phyloP scores from a whole-genome alignment of 2,113 vertebrate species.

The Hypomesus transpacificus region DNA sequence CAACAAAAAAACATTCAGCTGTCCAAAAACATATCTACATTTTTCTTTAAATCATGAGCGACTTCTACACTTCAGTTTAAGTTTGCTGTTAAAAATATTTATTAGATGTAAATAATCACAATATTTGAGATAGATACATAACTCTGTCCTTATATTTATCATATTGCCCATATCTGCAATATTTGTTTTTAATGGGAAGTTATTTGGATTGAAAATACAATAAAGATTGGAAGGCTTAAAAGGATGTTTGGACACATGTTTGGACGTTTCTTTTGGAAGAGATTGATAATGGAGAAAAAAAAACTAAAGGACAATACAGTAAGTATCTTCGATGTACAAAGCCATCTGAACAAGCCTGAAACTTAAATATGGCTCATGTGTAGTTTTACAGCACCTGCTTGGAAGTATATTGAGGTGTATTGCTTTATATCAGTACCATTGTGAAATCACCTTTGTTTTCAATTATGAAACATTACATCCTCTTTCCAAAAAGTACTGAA shows the following conservation, averaged over 20 bases:
- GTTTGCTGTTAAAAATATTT: slow-evolving; percentile 25
- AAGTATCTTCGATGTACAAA: too few species aligned
- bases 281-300: not conserved
- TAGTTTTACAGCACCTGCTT: too few species aligned
- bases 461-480: too few species aligned
- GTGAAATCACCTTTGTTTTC: too few species aligned
- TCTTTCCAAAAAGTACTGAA: too few species aligned
- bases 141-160: slow-evolving; percentile 70
- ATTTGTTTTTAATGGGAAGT: slow-evolving; percentile 65
- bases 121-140: slow-evolving; percentile 68
- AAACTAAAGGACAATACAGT: not conserved
- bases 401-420: too few species aligned
- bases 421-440: too few species aligned
- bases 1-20: slow-evolving; percentile 14
- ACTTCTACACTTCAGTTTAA: slow-evolving; percentile 23
- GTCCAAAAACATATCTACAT: slow-evolving; percentile 18
- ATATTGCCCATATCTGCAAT: slow-evolving; percentile 62
- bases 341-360: too few species aligned
- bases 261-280: slow-evolving; percentile 20
- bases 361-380: too few species aligned
- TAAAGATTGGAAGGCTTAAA: slow-evolving; percentile 68
- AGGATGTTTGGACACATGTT: slow-evolving; percentile 30
- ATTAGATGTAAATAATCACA: slow-evolving; percentile 67
- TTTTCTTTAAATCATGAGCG: slow-evolving; percentile 20
- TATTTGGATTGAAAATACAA: slow-evolving; percentile 67